A percentile compares a stretch with the other conserved stretches of the same genome.
Conservation (phyloP, 2,113 vertebrate genomes). For the Saccopteryx leptura region DNA sequence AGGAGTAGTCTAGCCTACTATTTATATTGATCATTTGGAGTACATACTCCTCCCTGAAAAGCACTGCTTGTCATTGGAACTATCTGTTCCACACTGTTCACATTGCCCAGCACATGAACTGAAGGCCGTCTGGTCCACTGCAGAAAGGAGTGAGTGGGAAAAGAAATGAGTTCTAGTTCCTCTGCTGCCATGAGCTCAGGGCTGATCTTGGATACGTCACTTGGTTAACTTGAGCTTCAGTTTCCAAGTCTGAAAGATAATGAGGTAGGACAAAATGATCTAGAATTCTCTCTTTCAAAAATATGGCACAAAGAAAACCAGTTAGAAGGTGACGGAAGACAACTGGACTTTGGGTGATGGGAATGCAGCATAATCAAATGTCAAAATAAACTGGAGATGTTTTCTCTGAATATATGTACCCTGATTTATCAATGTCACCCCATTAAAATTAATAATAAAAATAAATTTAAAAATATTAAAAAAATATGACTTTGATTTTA, state of each 20-base stretch:
- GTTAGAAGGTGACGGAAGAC: too few relatives aligned
- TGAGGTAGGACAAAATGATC: neutral
- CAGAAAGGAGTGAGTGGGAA: neutral
- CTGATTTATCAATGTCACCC: too few relatives aligned
- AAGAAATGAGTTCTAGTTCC: neutral
- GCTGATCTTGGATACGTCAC: neutral
- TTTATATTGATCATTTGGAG: neutral
- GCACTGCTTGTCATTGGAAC: neutral
- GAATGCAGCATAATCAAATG: too few relatives aligned
- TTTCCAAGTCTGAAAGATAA: neutral
- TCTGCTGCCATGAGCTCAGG: neutral
- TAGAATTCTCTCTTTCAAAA: neutral
- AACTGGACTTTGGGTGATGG: too few relatives aligned
- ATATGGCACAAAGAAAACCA: neutral
- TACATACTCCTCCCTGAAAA: neutral
- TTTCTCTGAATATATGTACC: too few relatives aligned
- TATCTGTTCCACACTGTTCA: neutral
- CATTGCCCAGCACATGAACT: too few relatives aligned
- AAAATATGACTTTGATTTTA: slow-evolving; percentile 25
- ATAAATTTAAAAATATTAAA: neutral
- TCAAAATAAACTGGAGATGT: too few relatives aligned
- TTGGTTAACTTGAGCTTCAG: neutral
- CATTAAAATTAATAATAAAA: too few relatives aligned
- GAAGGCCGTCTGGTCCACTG: neutral
- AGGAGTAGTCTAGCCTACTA: neutral